Conservation (phyloP, 2,113 vertebrate genomes). For the Alces alces region DNA sequence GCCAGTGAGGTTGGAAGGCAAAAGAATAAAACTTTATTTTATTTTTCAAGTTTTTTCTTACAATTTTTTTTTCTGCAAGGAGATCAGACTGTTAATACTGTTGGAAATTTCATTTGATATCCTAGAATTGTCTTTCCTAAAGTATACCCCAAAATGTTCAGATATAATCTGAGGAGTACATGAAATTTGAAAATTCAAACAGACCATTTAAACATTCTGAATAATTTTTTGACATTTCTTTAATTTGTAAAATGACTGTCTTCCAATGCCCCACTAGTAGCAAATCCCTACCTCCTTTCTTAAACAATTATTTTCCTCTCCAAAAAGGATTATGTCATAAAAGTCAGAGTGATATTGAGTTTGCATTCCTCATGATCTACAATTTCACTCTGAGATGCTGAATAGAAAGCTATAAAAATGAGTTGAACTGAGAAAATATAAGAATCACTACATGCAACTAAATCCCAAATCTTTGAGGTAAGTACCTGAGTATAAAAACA, state of each 20-base stretch:
- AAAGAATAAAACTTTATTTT: slow-evolving; percentile 23
- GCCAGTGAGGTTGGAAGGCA: not conserved
- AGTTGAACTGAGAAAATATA: fast-evolving
- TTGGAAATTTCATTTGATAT: slow-evolving; percentile 3
- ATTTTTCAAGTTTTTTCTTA: not conserved
- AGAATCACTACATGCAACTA: not conserved
- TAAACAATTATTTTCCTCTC: not conserved
- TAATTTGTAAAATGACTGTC: not conserved
- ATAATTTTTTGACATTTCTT: not conserved
- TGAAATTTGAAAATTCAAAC: not conserved
- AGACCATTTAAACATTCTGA: fast-evolving
- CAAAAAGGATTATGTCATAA: not conserved
- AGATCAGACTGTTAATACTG: not conserved
- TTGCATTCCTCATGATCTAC: slow-evolving; percentile 26
- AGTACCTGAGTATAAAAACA: not conserved
- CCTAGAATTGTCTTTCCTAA: not conserved
- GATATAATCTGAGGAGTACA: not conserved
- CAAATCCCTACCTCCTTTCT: not conserved
- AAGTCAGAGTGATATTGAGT: not conserved
- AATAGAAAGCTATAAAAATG: not conserved
- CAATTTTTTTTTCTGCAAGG: not conserved
- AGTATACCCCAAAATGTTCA: not conserved
- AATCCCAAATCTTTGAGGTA: not conserved
- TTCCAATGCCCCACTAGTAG: not conserved
- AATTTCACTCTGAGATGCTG: slow-evolving; percentile 1